Evolutionary conservation across 2,113 vertebrate species (phyloP).

Genomic region (Pterocles orientalis): DNA sequence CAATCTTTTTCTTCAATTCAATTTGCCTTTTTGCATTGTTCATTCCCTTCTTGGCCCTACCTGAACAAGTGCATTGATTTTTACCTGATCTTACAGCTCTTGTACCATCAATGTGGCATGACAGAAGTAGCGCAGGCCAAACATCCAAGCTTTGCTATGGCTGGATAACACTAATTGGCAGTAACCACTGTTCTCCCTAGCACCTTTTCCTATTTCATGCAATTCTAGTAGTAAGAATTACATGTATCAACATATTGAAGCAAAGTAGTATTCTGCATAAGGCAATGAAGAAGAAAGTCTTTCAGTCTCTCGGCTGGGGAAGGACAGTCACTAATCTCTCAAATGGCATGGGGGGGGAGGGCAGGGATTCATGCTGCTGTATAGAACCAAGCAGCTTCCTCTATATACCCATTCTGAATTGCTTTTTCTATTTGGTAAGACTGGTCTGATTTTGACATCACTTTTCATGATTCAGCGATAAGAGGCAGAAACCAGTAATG

Average conservation of each 20-base stretch:
- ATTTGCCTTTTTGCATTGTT: background rate
- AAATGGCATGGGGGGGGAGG: background rate
- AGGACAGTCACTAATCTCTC: background rate
- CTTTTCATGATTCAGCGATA: background rate
- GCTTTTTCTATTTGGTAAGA: background rate
- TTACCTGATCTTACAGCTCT: background rate
- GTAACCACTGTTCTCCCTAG: background rate
- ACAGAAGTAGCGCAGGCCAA: background rate
- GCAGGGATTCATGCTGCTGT: background rate
- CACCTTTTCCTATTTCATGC: background rate
- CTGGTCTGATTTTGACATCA: background rate
- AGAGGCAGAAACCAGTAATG: background rate
- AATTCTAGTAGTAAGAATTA: background rate
- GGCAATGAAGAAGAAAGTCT: background rate
- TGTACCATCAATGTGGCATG: background rate
- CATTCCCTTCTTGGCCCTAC: background rate
- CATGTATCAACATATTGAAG: background rate
- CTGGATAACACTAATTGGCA: background rate
- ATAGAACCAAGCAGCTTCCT: background rate
- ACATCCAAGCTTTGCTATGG: rapidly evolving
- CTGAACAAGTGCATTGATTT: background rate
- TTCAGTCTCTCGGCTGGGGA: background rate
- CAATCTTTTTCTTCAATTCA: background rate
- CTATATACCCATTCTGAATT: background rate
- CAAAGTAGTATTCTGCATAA: background rate